Evolutionary conservation across 2,888 invertebrate species (phyloP), one percentile per base, ranked within the genome.

Genomic region (Tachina lurida): DNA sequence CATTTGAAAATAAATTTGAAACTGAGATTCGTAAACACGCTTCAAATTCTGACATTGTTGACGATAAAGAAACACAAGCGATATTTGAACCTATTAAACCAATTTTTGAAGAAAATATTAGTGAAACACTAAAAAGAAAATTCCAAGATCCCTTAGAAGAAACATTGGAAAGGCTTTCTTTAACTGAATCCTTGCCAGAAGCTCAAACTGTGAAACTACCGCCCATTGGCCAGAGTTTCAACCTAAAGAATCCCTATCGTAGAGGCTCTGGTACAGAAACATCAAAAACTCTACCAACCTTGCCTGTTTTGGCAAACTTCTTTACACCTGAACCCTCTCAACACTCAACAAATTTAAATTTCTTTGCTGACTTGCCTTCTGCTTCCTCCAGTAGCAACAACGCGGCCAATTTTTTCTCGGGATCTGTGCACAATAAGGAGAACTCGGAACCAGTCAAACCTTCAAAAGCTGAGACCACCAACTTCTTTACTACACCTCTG

Each of bases 31-130:
- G 60, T 62, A 31, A 54, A 54, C 47, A 13, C 58, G 43, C 49
- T 19, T 67, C 19, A 62, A n/a, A 68, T 9, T 17, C 39, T 1
- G 3, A 43, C 3, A 56, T 78, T 17, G 10, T 74, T 17, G 84
- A 45, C 9, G 79, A 84, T 52, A 67, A 54, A 10, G 62, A 77
- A 3, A 71, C 84, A 13, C 77, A 77, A 8, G 86, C 88, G 41
- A 88, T 88, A 1, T 88, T 89, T 70, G 88, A 90, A 60, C 84
- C 89, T 2, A 88, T 89, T 79, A 71, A 87, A 78, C 68, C 86
- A 5, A 74, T 87, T 17, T 49, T 87, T 31, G 68, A 71, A 17
- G 22, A 71, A 43, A 63, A 43, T 19, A 10, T n/a, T n/a, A 19
- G 60, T 41, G 47, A 19, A 56, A 13, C 22, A 62, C 5, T 19